A percentile compares a stretch with the other conserved stretches of the same genome.
phyloP scores from a whole-genome alignment of 2,113 vertebrate genomes.

The Chinchilla lanigera region DNA sequence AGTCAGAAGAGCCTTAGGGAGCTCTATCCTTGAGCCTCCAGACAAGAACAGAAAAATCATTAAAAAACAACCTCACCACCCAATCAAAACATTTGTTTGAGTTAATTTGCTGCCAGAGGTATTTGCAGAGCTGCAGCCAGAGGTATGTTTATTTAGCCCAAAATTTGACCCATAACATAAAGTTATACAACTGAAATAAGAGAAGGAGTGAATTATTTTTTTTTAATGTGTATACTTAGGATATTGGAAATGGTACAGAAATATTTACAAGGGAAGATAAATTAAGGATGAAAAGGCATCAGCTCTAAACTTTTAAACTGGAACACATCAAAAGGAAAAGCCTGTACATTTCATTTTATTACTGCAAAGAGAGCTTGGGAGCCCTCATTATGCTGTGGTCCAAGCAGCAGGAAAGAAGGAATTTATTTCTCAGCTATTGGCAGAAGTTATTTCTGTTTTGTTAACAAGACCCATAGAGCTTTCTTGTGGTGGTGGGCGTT shows the following conservation, averaged over 20 bases:
- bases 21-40: slow-evolving; percentile 41
- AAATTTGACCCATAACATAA: slow-evolving; percentile 70
- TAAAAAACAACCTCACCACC: slow-evolving; percentile 62
- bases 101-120: slow-evolving; percentile 71
- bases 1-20: slow-evolving; percentile 42
- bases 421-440: slow-evolving; percentile 72
- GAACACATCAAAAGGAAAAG: slow-evolving; percentile 70
- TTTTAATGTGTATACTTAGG: slow-evolving; percentile 46
- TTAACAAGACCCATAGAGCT: slow-evolving; percentile 53
- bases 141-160: slow-evolving; percentile 75
- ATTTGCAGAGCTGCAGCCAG: slow-evolving; percentile 61
- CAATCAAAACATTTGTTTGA: slow-evolving; percentile 77
- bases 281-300: slow-evolving; percentile 77
- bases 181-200: slow-evolving; percentile 70
- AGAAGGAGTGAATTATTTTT: slow-evolving; percentile 71
- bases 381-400: slow-evolving; percentile 68
- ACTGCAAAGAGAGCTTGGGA: slow-evolving; percentile 51
- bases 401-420: slow-evolving; percentile 71
- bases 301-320: slow-evolving; percentile 63
- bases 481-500: slow-evolving; percentile 58
- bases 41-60: slow-evolving; percentile 58
- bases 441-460: slow-evolving; percentile 67
- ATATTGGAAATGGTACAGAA: slow-evolving; percentile 68
- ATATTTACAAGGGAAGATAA: slow-evolving; percentile 78
- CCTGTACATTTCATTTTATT: slow-evolving; percentile 60